Evolutionary conservation across 1,140 invertebrate species (phyloP).

Genomic region (Drosophila punjabiensis): DNA sequence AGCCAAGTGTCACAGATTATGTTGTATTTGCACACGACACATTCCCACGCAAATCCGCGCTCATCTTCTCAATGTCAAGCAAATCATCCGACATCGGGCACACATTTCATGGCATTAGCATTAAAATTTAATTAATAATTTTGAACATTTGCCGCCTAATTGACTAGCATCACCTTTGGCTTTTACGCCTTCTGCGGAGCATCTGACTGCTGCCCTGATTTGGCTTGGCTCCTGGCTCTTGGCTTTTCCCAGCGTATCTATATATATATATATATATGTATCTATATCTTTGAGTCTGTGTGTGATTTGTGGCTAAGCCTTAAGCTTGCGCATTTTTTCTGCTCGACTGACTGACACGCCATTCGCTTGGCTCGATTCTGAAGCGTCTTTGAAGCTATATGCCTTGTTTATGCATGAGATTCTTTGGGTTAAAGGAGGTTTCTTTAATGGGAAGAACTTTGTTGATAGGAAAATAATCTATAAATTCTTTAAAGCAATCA

Average conservation of each 20-base stretch:
- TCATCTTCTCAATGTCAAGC: constrained; percentile 35
- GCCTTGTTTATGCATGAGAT: constrained; percentile 12
- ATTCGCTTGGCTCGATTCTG: constrained; percentile 32
- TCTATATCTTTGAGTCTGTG: constrained; percentile 11
- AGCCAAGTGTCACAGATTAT: constrained; percentile 75
- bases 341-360: constrained; percentile 66
- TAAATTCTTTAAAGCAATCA: neutral
- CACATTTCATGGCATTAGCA: constrained; percentile 57
- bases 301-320: constrained; percentile 30
- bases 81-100: constrained; percentile 13
- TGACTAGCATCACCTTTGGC: constrained; percentile 70
- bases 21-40: constrained; percentile 64
- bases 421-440: neutral
- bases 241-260: constrained; percentile 25
- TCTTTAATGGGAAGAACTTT: neutral
- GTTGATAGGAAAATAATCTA: too few relatives aligned
- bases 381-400: constrained; percentile 48
- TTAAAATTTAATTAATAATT: constrained; percentile 79
- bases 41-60: constrained; percentile 30
- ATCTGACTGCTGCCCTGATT: constrained; percentile 48
- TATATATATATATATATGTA: constrained; percentile 22
- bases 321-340: constrained; percentile 72
- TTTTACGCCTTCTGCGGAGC: constrained; percentile 39
- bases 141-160: constrained; percentile 63
- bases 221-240: constrained; percentile 41